Base-by-base conservation (phyloP, 2,888 invertebrate genomes). In the Cordilura impudica region DNA sequence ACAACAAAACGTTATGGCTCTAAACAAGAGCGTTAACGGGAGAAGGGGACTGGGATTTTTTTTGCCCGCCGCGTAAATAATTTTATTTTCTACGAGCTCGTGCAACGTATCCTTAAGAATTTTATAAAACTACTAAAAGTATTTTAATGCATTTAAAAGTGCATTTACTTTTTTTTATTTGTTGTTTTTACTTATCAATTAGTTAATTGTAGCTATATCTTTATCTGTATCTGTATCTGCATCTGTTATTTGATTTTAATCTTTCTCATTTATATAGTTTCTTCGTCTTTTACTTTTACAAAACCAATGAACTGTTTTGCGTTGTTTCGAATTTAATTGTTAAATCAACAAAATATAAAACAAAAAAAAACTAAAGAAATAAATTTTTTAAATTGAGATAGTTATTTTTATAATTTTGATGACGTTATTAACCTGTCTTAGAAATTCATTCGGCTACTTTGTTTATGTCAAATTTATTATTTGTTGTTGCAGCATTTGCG, bases 71-170 rank as follows among this genome's bases (percentile, higher is more conserved):
- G 58, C 75, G 79, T 72, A 75, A 67, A 72, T 26, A 49, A 35
- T 2, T 45, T 56, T 67, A 35, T 2, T 45, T 56, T 67, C 35
- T 75, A 79, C 79, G 75, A 79, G 75, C 75, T 79, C 75, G 79
- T 75, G 63, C 79, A 79, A 75, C 67, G 75, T 79, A 75, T 79
- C 79, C 79, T 75, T 75, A 63, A 47, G 67, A 75, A 71, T 72
- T 75, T 71, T 66, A 63, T 53, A 35, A 79, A 71, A 75, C 63
- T 67, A 79, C 79, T 79, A 60, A 76, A 70, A 56, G 19, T n/a
- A 23, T 14, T 18, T 49, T 43, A 26, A 19, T 49, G 4, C n/a
- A 43, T 12, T 31, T 26, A 29, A 12, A 58, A 63, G 14, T 43
- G 58, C 70, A 76, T 51, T 39, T n/a, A 26, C 39, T 61, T 29